Percentiles rank a stretch among this genome's conserved stretches.
phyloP scores from a whole-genome alignment of 2,797 vertebrate species.

The Phylloscopus collybita region DNA sequence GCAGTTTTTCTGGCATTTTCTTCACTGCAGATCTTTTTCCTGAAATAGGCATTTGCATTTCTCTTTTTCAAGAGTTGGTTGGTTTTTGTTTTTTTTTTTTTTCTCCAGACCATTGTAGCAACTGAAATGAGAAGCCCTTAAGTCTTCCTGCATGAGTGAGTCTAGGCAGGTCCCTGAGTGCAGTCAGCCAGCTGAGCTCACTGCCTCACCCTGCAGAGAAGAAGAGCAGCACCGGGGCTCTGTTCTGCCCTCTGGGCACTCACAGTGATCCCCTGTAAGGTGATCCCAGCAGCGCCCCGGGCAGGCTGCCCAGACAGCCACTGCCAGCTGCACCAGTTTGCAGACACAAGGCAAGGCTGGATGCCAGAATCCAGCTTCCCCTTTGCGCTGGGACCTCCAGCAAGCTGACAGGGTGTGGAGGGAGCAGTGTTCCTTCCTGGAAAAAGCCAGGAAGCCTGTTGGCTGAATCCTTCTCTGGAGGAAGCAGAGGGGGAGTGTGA shows the following conservation, averaged over 20 bases:
- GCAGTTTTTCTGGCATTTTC: neutral
- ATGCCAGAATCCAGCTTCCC: neutral
- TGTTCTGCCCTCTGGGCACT: neutral
- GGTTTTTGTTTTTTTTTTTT: neutral
- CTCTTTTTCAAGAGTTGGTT: neutral
- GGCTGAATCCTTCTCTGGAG: neutral
- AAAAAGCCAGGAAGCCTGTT: neutral
- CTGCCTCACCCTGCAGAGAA: neutral
- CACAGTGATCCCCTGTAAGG: neutral
- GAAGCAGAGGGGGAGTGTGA: neutral
- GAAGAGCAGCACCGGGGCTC: neutral
- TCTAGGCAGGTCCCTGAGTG: neutral
- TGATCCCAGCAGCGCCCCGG: neutral
- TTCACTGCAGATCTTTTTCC: neutral
- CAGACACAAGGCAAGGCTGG: neutral
- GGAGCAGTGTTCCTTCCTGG: neutral
- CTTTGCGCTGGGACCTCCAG: neutral
- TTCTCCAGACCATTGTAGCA: neutral
- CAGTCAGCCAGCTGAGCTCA: neutral
- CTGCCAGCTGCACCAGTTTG: neutral
- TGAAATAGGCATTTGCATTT: neutral
- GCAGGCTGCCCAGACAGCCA: neutral
- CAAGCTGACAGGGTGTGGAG: neutral
- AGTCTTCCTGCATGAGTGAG: neutral
- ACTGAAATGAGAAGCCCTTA: neutral